Conservation (phyloP, 2,888 invertebrate genomes). For the Carabus problematicus region DNA sequence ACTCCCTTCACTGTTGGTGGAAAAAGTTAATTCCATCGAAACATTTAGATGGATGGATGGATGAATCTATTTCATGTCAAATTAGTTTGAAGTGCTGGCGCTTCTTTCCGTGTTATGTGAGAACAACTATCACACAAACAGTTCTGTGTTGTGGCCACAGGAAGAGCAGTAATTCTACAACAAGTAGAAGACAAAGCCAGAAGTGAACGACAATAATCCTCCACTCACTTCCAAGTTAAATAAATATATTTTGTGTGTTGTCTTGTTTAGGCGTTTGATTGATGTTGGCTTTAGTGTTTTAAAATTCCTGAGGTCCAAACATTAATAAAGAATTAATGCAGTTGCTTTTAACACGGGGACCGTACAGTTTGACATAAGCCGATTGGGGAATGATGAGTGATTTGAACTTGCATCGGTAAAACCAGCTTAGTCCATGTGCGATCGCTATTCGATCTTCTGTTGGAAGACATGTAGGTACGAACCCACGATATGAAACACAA, state of each 20-base stretch:
- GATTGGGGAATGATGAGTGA: slow-evolving; percentile 39
- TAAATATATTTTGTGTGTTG: too few species aligned
- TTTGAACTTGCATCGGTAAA: slow-evolving; percentile 32
- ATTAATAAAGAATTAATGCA: slow-evolving; percentile 39
- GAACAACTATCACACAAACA: too few species aligned
- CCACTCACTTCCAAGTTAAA: too few species aligned
- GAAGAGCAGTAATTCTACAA: too few species aligned
- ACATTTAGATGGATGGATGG: neutral
- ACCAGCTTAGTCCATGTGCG: slow-evolving; percentile 34
- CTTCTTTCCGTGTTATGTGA: too few species aligned
- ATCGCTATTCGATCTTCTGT: slow-evolving; percentile 29
- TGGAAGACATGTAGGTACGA: neutral
- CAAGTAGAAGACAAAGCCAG: too few species aligned
- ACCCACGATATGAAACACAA: too few species aligned
- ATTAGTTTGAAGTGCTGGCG: neutral
- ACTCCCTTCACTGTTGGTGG: neutral
- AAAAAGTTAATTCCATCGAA: neutral
- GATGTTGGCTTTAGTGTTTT: slow-evolving; percentile 39
- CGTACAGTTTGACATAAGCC: slow-evolving; percentile 36
- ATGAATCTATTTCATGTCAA: too few species aligned
- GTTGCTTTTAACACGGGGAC: slow-evolving; percentile 34
- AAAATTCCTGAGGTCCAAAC: slow-evolving; percentile 39
- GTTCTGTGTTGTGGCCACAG: too few species aligned
- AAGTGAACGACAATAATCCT: too few species aligned
- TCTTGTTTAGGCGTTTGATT: slow-evolving; percentile 16